Conservation (phyloP, 2,113 vertebrate genomes). For the Brienomyrus longianalis region DNA sequence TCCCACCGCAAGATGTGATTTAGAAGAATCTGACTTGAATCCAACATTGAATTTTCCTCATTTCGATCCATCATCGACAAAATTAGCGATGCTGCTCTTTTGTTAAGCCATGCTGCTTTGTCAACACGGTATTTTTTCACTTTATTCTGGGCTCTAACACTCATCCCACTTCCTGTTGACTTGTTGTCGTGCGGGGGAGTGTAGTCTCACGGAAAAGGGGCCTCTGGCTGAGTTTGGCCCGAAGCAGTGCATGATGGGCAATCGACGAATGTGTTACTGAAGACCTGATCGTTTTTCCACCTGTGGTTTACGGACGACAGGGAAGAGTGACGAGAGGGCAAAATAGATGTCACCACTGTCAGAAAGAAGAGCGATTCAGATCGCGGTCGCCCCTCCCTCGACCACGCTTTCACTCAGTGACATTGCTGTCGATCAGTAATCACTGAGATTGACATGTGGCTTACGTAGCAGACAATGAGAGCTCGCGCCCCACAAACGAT, state of each 20-base stretch:
- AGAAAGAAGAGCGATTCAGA: background rate
- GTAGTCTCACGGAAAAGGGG: background rate
- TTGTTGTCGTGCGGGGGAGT: background rate
- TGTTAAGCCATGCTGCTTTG: background rate
- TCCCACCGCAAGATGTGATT: background rate
- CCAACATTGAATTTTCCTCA: background rate
- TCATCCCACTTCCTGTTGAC: constrained; percentile 2
- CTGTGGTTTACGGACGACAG: background rate
- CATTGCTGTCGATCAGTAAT: background rate
- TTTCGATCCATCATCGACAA: background rate
- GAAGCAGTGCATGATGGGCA: background rate
- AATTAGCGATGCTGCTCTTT: background rate
- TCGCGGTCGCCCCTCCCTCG: background rate
- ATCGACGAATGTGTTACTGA: background rate
- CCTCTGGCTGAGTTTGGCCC: background rate
- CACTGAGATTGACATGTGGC: background rate
- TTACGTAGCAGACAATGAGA: background rate
- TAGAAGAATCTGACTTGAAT: background rate
- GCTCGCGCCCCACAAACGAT: background rate
- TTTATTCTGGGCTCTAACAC: background rate
- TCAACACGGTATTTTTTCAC: background rate
- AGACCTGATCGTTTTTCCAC: background rate
- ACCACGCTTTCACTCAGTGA: background rate
- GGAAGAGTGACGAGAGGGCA: background rate
- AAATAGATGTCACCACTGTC: background rate